A percentile compares a stretch with the other conserved stretches of the same genome.
Conservation (phyloP, 2,888 invertebrate species). For the Macrosoma leucophasiata region DNA sequence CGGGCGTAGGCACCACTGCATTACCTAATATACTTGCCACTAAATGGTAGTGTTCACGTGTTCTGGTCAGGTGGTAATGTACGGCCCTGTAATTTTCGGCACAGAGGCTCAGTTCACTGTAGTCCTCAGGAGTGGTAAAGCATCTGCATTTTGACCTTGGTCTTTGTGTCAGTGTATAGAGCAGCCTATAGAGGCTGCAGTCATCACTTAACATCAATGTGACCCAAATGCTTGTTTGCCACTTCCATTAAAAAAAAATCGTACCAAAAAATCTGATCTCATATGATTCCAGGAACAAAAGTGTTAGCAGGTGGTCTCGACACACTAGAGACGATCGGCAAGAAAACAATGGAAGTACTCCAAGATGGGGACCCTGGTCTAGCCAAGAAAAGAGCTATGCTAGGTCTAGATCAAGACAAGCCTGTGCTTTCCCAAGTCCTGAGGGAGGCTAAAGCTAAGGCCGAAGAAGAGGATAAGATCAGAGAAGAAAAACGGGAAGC, state of each 20-base stretch:
- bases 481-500: conserved; percentile 65
- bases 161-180: too few species aligned
- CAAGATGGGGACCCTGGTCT: conserved; percentile 95
- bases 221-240: not conserved
- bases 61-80: too few species aligned
- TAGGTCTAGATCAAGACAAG: conserved; percentile 77
- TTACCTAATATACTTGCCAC: too few species aligned
- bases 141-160: too few species aligned
- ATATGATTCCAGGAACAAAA: conserved; percentile 72
- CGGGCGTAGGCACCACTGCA: too few species aligned
- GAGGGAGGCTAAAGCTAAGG: conserved; percentile 82
- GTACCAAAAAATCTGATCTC: not conserved
- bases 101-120: too few species aligned
- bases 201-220: conserved; percentile 1
- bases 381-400: conserved; percentile 83
- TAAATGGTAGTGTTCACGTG: too few species aligned
- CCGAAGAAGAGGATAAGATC: conserved; percentile 76
- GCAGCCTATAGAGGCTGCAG: not conserved
- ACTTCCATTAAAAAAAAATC: too few species aligned
- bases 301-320: conserved; percentile 88
- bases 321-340: conserved; percentile 94
- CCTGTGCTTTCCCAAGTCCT: conserved; percentile 78
- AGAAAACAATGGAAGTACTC: conserved; percentile 94
- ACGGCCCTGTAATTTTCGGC: too few species aligned
- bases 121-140: too few species aligned